Percentiles rank a stretch among this genome's conserved stretches.
These are phyloP conservation scores for Caenorhabditis sp. DNA, from an alignment of 2,888 invertebrate species.

Conservation along the genomic window DNA sequence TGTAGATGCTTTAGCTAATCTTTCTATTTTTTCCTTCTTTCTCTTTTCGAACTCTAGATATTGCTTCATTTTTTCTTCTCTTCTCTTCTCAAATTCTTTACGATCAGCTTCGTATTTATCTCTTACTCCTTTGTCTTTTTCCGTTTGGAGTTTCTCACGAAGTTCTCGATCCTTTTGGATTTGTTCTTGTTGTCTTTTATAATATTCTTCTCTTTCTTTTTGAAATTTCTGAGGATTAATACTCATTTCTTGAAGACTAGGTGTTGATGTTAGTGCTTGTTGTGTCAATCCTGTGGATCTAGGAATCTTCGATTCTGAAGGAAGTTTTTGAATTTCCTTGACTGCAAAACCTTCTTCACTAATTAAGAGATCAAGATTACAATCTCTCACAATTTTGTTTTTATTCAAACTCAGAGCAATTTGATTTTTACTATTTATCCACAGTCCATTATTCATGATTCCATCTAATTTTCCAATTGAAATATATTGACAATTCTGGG, in stretches of 20 bases:
- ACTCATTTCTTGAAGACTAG: too few relatives aligned
- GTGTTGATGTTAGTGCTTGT: too few relatives aligned
- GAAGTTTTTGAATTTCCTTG: too few relatives aligned
- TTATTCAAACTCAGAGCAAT: conserved; percentile 57
- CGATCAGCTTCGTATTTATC: conserved; percentile 4
- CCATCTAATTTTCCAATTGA: conserved; percentile 64
- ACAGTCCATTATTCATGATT: conserved; percentile 50
- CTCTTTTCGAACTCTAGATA: conserved; percentile 18
- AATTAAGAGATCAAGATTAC: conserved; percentile 22
- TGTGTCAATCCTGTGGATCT: background rate
- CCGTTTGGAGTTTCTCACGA: too few relatives aligned
- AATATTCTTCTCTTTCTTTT: conserved; percentile 6
- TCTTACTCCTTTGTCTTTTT: background rate
- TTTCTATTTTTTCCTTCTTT: conserved; percentile 20
- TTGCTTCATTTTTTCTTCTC: conserved; percentile 27
- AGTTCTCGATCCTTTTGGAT: background rate
- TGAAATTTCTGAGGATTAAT: background rate
- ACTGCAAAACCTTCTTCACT: conserved; percentile 59
- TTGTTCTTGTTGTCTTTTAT: conserved; percentile 2
- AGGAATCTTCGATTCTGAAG: conserved; percentile 8
- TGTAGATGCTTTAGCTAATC: background rate
- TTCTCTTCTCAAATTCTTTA: conserved; percentile 19
- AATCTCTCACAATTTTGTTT: conserved; percentile 42
- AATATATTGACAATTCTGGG: conserved; percentile 62
- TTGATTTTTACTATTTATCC: conserved; percentile 63